phyloP scores from a whole-genome alignment of 30 jellyfish, hydroid and myxozoan species.

The Hydra vulgaris region DNA sequence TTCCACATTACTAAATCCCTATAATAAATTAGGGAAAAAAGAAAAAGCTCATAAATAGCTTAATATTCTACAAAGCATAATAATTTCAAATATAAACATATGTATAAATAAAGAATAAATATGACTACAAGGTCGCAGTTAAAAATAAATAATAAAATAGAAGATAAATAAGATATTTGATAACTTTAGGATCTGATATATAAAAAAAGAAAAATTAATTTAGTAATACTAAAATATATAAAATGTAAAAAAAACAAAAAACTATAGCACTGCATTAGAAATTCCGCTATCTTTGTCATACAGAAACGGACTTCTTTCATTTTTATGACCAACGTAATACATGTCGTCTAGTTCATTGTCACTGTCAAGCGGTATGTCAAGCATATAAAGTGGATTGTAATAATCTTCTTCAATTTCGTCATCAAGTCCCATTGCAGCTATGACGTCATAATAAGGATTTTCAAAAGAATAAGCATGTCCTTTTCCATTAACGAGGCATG shows the following conservation, averaged over 20 bases:
- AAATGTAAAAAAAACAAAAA: no score
- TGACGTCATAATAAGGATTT: constrained; percentile 95
- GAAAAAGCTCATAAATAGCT: neutral
- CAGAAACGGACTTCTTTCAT: constrained; percentile 24
- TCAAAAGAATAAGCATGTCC: constrained; percentile 84
- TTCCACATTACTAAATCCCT: no score
- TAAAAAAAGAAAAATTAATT: no score
- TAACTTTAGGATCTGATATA: neutral
- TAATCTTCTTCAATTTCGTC: constrained; percentile 95
- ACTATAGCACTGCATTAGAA: constrained; percentile 52
- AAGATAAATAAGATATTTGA: neutral
- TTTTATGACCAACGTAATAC: constrained; percentile 16
- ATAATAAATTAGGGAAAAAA: no score
- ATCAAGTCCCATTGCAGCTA: constrained; percentile 98
- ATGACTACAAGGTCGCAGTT: neutral
- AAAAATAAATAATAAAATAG: neutral
- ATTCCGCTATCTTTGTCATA: constrained; percentile 93
- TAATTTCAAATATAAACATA: neutral
- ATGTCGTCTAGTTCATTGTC: constrained; percentile 60
- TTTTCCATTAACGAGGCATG: constrained; percentile 52
- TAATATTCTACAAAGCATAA: neutral
- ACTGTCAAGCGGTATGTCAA: constrained; percentile 27
- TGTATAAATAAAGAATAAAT: neutral
- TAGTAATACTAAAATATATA: neutral
- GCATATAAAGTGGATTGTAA: constrained; percentile 58